Conservation (phyloP, 2,113 vertebrate species). For the Sula dactylatra region DNA sequence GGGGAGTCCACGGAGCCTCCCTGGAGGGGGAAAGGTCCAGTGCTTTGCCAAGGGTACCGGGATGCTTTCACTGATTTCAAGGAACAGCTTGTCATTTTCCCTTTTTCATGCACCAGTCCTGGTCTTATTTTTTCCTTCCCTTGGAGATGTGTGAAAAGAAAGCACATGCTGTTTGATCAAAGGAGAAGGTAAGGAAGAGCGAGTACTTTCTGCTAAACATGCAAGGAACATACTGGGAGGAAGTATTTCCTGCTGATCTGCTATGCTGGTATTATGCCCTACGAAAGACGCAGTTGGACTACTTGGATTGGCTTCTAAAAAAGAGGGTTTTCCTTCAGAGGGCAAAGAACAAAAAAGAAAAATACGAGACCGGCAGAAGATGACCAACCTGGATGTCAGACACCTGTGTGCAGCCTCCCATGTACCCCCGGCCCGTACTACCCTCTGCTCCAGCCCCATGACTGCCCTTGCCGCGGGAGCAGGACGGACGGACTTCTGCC, state of each 20-base stretch:
- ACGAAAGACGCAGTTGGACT: background rate
- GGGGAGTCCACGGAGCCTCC: background rate
- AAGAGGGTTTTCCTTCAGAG: background rate
- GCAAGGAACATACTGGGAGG: background rate
- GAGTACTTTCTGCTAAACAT: background rate
- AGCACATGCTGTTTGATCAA: background rate
- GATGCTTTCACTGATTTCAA: background rate
- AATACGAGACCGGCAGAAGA: background rate
- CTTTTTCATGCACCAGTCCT: background rate
- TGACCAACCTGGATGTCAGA: background rate
- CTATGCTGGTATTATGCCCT: accelerated
- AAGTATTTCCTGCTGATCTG: background rate
- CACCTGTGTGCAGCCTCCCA: background rate
- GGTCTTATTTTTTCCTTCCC: background rate
- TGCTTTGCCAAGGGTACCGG: background rate
- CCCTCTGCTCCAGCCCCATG: background rate
- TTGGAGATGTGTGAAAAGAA: background rate
- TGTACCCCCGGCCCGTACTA: background rate
- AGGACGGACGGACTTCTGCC: background rate
- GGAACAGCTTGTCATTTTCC: background rate
- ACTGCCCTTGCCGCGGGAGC: accelerated
- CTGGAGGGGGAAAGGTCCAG: background rate
- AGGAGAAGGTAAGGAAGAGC: background rate
- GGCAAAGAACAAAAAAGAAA: background rate
- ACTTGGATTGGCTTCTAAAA: background rate